A percentile compares a stretch with the other conserved stretches of the same genome.
These are phyloP conservation scores for Syrphus vitripennis DNA, from an alignment of 2,888 invertebrate genomes.

Conservation along the genomic window DNA sequence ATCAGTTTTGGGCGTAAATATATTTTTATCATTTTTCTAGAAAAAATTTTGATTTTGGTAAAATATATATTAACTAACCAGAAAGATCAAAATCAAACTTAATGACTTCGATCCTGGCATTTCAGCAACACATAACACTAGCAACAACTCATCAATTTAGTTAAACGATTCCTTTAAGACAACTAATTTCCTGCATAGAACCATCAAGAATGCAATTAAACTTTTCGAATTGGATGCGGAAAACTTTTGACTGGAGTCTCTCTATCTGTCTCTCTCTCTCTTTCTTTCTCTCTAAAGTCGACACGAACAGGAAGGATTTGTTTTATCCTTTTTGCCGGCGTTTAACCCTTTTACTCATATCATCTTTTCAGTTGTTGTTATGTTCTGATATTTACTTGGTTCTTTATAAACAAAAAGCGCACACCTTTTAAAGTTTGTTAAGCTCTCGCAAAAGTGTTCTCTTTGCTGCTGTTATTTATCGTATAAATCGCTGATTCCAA, in stretches of 20 bases:
- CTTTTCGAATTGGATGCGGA: slow-evolving; percentile 66
- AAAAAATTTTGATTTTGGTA: too few species aligned
- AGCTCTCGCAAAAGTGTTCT: slow-evolving; percentile 15
- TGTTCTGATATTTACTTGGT: slow-evolving; percentile 13
- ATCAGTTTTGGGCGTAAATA: too few species aligned
- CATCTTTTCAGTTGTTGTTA: slow-evolving; percentile 21
- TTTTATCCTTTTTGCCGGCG: slow-evolving; percentile 33
- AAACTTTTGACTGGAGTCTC: slow-evolving; percentile 44
- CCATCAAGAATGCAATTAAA: slow-evolving; percentile 66
- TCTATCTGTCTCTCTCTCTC: background rate
- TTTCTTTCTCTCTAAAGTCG: background rate
- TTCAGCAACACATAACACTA: background rate
- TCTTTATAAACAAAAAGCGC: background rate
- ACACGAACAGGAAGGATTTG: slow-evolving; percentile 28
- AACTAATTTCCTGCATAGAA: slow-evolving; percentile 65
- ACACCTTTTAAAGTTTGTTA: slow-evolving; percentile 15
- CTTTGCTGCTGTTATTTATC: slow-evolving; percentile 35
- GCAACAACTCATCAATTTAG: slow-evolving; percentile 21
- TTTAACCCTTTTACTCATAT: background rate
- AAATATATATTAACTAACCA: background rate
- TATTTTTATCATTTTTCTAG: too few species aligned
- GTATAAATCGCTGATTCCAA: slow-evolving; percentile 58
- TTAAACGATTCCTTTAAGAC: slow-evolving; percentile 33
- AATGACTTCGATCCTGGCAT: too few species aligned
- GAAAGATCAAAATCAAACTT: background rate